Conservation (phyloP, 2,888 invertebrate genomes). For the Oeneis ivallda region DNA sequence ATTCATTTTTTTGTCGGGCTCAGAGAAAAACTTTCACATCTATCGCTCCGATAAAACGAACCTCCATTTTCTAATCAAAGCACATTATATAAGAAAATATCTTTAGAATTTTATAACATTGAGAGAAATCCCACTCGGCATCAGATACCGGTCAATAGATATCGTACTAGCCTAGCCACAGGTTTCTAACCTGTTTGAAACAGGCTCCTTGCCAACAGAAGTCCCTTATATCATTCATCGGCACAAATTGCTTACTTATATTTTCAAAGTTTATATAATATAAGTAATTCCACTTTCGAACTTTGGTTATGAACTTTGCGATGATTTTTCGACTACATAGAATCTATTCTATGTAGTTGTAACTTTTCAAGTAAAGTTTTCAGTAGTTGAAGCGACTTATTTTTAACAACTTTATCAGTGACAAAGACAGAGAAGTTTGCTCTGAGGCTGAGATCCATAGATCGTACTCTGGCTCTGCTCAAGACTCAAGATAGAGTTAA, state of each 20-base stretch:
- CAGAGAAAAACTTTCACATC: conserved; percentile 7
- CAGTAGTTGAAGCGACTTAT: too few relatives aligned
- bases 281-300: neutral
- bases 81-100: neutral
- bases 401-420: too few relatives aligned
- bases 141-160: conserved; percentile 24
- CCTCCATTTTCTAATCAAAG: neutral
- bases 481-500: too few relatives aligned
- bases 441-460: too few relatives aligned
- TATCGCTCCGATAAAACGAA: conserved; percentile 4
- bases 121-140: conserved; percentile 9
- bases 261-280: too few relatives aligned
- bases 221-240: neutral
- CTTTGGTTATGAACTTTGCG: neutral
- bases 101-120: neutral
- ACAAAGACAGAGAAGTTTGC: too few relatives aligned
- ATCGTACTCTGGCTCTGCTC: too few relatives aligned
- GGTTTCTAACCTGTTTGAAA: conserved; percentile 42
- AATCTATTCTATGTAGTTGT: too few relatives aligned
- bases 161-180: conserved; percentile 21
- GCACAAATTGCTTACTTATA: neutral
- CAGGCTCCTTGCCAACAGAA: conserved; percentile 15
- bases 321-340: too few relatives aligned
- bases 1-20: neutral
- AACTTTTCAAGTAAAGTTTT: too few relatives aligned